Evolutionary conservation across 2,797 vertebrate species (phyloP), one percentile per base, ranked within the genome.

Genomic region (Enteromius thamalakanensis): DNA sequence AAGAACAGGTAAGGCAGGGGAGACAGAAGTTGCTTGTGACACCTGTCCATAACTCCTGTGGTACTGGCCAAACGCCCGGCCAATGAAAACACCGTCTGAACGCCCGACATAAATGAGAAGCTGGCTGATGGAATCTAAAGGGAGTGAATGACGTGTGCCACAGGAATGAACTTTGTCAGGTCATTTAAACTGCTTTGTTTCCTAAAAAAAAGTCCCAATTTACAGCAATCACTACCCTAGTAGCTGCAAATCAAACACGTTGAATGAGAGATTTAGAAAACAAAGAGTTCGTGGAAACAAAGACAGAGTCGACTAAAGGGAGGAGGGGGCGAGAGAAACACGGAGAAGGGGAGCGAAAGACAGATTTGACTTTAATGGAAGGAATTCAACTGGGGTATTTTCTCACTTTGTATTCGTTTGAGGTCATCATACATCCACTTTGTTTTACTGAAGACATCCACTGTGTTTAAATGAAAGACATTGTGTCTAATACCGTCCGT

Each of bases 281-380:
- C 53, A 83, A 69, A 67, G 42, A 60, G 58, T 67, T 53, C 55
- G 64, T 51, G 53, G 15, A 53, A 47, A 77, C 12, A 83, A 90
- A 89, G 90, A 89, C 86, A 88, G 89, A 90, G 89, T 87, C 87
- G 91, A 71, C 15, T 32, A 32, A 81, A 76, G 90, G 85, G 92
- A 91, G 75, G 60, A 76, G 58, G 68, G 40, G 32, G 23, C 0
- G 49, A 64, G 49, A 67, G 53, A 42, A 62, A 65, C 9, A 32
- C 8, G 29, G 58, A 71, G 17, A 68, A 49, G 47, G 3, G 32
- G 69, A 49, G 79, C 17, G 40, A 80, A 53, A 70, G 78, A 80
- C 29, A 42, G 78, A 80, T 77, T 58, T 23, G 23, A 40, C 67
- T 64, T 60, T 51, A 75, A 70, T 49, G 45, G 60, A 51, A 42